Percentiles rank a stretch among this genome's conserved stretches.
Evolutionary conservation across 1,140 invertebrate genomes (phyloP).

Genomic region (Tyrophagus putrescentiae): DNA sequence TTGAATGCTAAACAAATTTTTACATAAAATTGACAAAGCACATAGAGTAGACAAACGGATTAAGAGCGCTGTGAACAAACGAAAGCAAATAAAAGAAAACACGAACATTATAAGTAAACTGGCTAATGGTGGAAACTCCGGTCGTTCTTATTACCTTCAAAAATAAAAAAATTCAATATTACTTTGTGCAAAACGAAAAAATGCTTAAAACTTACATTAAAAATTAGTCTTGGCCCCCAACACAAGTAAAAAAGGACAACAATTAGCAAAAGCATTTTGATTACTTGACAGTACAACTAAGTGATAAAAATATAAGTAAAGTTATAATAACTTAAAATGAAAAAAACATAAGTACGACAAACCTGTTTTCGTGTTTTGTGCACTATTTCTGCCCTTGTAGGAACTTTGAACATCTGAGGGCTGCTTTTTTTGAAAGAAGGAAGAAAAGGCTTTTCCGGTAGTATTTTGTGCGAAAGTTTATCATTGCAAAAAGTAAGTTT

Average conservation of each 20-base stretch:
- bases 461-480: no score
- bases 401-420: no score
- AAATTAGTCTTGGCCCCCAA: slow-evolving; percentile 48
- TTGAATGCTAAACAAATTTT: no score
- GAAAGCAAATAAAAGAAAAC: slow-evolving; percentile 32
- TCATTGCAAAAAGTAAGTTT: no score
- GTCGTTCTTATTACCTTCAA: slow-evolving; percentile 43
- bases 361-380: slow-evolving; percentile 18
- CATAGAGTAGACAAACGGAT: slow-evolving; percentile 61
- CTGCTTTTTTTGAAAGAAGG: no score
- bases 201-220: slow-evolving; percentile 49
- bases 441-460: no score
- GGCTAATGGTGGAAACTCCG: slow-evolving; percentile 45
- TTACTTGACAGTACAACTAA: slow-evolving; percentile 39
- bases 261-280: slow-evolving; percentile 53
- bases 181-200: slow-evolving; percentile 39
- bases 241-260: slow-evolving; percentile 52
- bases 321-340: slow-evolving; percentile 36
- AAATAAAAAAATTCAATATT: slow-evolving; percentile 39
- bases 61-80: slow-evolving; percentile 30
- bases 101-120: slow-evolving; percentile 54
- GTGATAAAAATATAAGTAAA: background rate
- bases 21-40: slow-evolving; percentile 57
- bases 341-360: slow-evolving; percentile 41
- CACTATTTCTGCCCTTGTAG: no score